A percentile compares a stretch with the other conserved stretches of the same genome.
Conservation (phyloP, 2,888 invertebrate species). For the Drosophila limbata region DNA sequence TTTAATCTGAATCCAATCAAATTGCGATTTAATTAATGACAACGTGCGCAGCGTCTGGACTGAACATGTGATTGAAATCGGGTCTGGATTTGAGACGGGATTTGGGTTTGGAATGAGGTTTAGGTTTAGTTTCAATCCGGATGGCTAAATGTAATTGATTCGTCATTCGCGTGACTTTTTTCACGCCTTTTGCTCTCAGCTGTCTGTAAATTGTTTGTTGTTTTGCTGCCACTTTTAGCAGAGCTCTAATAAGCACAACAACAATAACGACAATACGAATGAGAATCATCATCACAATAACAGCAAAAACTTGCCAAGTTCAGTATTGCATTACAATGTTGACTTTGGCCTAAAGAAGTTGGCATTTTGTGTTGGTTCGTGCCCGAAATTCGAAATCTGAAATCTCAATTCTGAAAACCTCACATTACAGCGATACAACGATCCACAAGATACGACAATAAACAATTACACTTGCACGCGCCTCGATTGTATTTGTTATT, state of each 20-base stretch:
- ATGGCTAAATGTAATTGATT: slow-evolving; percentile 12
- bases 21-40: slow-evolving; percentile 41
- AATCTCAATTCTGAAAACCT: slow-evolving; percentile 38
- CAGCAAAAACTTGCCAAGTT: slow-evolving; percentile 38
- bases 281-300: slow-evolving; percentile 6
- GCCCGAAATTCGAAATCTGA: slow-evolving; percentile 30
- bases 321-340: slow-evolving; percentile 48
- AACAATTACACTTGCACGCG: slow-evolving; percentile 57
- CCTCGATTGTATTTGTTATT: slow-evolving; percentile 1
- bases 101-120: not conserved
- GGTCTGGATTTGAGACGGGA: slow-evolving; percentile 12
- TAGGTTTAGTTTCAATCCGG: not conserved
- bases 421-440: slow-evolving; percentile 42
- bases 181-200: slow-evolving; percentile 58
- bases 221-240: slow-evolving; percentile 69
- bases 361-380: slow-evolving; percentile 40
- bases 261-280: slow-evolving; percentile 12
- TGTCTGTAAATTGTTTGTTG: slow-evolving; percentile 66
- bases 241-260: slow-evolving; percentile 26
- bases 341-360: slow-evolving; percentile 55
- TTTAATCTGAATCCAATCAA: slow-evolving; percentile 33
- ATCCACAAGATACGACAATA: slow-evolving; percentile 34
- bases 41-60: slow-evolving; percentile 22
- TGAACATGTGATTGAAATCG: slow-evolving; percentile 12
- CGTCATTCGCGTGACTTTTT: slow-evolving; percentile 32